phyloP scores from a whole-genome alignment of 2,797 vertebrate genomes.

The Myotis planiceps region DNA sequence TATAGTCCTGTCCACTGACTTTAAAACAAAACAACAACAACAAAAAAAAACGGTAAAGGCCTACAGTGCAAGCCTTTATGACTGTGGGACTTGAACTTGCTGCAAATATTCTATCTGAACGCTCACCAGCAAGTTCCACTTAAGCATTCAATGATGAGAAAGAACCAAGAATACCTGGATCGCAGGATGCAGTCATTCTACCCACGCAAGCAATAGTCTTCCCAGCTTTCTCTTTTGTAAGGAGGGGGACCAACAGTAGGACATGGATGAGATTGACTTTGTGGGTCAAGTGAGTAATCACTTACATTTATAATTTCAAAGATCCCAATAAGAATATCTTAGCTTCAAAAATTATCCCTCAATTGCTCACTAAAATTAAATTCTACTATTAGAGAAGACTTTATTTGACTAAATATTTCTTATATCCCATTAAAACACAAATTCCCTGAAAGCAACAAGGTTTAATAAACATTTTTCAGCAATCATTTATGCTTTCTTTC shows the following conservation, averaged over 20 bases:
- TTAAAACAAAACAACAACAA: neutral
- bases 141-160: neutral
- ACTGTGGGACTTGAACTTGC: neutral
- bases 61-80: neutral
- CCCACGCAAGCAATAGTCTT: neutral
- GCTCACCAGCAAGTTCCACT: neutral
- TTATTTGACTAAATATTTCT: constrained; percentile 11
- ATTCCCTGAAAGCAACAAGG: constrained; percentile 7
- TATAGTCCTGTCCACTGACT: constrained; percentile 26
- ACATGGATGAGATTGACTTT: neutral
- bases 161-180: neutral
- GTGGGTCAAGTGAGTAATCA: neutral
- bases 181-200: neutral
- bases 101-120: neutral
- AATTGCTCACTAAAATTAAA: constrained; percentile 35
- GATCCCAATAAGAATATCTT: neutral
- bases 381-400: constrained; percentile 10
- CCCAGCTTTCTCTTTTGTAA: neutral
- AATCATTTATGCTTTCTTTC: constrained; percentile 32
- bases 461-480: neutral
- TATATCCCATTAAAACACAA: constrained; percentile 22
- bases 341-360: constrained; percentile 14
- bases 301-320: neutral
- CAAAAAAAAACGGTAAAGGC: neutral
- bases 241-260: neutral